Evolutionary conservation across 2,797 vertebrate species (phyloP), one percentile per base, ranked within the genome.

Genomic region (Onychomys arenicola): DNA sequence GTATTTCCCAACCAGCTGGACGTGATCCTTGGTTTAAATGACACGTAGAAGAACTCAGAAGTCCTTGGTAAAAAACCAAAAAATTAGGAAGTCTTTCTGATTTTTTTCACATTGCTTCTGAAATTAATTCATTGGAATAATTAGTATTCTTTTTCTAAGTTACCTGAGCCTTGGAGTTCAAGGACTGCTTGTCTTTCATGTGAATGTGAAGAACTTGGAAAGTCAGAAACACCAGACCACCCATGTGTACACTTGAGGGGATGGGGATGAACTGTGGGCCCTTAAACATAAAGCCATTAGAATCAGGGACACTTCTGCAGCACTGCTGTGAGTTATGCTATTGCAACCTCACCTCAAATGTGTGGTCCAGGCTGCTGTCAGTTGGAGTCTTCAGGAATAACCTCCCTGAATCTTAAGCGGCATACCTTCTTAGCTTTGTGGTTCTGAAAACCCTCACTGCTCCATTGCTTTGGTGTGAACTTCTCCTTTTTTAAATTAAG

Each of bases 121-220:
- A 81, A 92, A 37, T 43, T 25, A 87, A 90, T n/a, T 29, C 29
- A 88, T 2, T 83, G 43, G 75, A 55, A 82, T 61, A 69, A 90
- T 84, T 5, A 77, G 3, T 37, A 46, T 65, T 7, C 3, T 89
- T 84, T 86, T 93, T 69, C 52, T 94, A 29, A 80, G 7, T 40
- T n/a, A 32, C 14, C 27, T 40, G 8, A 52, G 29, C 1, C 43
- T 63, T 67, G 32, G 8, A 11, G 46, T 75, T 73, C 71, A 49
- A 57, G 32, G 27, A 27, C 17, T 43, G 6, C 40, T 29, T 32
- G 57, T 49, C 46, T 29, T 65, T 40, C 17, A n/a, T 52, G 6
- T 65, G 19, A 67, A 81, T 13, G 43, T 80, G 46, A 90, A 85
- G 10, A 73, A 52, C 23, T 16, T 23, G 34, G 46, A 12, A 73